These are phyloP conservation scores for Cryptus armator DNA, from an alignment of 2,888 invertebrate species.

Conservation along the genomic window DNA sequence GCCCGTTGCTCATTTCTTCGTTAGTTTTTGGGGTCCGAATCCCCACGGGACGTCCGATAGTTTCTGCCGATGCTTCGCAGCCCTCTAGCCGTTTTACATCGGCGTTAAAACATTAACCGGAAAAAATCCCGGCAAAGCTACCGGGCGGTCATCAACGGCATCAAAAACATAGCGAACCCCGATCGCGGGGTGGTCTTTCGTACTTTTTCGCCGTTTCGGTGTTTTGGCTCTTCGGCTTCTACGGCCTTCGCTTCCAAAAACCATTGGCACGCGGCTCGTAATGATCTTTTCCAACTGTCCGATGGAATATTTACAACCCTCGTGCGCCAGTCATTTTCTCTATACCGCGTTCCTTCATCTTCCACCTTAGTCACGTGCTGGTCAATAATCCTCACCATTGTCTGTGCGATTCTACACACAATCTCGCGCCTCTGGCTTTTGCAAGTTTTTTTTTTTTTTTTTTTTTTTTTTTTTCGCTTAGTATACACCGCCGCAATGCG, in stretches of 20 bases:
- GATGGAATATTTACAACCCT: constrained; percentile 72
- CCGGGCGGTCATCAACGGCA: constrained; percentile 48
- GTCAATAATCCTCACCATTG: constrained; percentile 69
- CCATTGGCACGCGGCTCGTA: constrained; percentile 44
- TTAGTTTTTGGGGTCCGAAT: constrained; percentile 21
- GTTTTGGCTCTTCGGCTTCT: constrained; percentile 42
- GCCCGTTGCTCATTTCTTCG: neutral
- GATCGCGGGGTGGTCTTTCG: constrained; percentile 60
- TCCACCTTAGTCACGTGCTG: constrained; percentile 69
- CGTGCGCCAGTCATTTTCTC: constrained; percentile 53
- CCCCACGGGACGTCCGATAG: constrained; percentile 71
- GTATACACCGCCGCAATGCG: neutral
- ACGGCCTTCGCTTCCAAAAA: constrained; percentile 34
- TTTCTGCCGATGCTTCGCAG: constrained; percentile 37
- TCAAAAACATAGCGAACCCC: constrained; percentile 1
- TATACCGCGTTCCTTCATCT: constrained; percentile 26
- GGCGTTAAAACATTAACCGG: constrained; percentile 51
- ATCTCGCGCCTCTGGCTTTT: neutral
- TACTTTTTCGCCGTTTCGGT: constrained; percentile 36
- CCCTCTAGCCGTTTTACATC: constrained; percentile 48
- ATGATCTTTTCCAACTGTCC: constrained; percentile 56
- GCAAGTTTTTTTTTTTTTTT: constrained; percentile 18
- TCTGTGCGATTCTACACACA: constrained; percentile 58
- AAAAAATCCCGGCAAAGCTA: constrained; percentile 34
- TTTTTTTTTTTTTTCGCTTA: constrained; percentile 21